These are phyloP conservation scores for Orthonyx spaldingii DNA, from an alignment of 2,113 vertebrate genomes.

Conservation along the genomic window DNA sequence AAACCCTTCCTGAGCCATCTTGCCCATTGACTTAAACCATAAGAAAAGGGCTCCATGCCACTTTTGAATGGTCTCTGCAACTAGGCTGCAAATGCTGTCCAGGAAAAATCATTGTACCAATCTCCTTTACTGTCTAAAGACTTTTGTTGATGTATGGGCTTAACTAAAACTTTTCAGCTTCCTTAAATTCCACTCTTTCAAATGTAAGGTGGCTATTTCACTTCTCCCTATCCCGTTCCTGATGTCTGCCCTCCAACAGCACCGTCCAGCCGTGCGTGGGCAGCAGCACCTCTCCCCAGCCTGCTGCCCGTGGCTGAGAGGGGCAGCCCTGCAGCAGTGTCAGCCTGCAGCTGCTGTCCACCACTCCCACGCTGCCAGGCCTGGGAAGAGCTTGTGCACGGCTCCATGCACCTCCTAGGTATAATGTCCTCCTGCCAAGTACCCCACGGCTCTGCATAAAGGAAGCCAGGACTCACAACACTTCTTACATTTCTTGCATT, in stretches of 20 bases:
- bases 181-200: background rate
- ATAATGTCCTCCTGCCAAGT: accelerated
- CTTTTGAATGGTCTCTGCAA: background rate
- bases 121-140: background rate
- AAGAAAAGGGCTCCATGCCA: accelerated
- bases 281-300: background rate
- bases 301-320: accelerated
- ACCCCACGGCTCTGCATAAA: accelerated
- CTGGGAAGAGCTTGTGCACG: accelerated
- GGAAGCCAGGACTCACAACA: background rate
- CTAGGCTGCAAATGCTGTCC: background rate
- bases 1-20: background rate
- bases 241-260: background rate
- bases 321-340: background rate
- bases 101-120: background rate
- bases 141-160: background rate
- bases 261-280: accelerated
- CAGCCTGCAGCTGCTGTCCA: background rate
- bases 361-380: accelerated
- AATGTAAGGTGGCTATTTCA: background rate
- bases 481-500: background rate
- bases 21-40: accelerated
- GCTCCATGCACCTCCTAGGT: background rate
- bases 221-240: accelerated
- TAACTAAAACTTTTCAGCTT: background rate